Evolutionary conservation across 2,113 vertebrate species (phyloP), one percentile per base, ranked within the genome.

Genomic region (Scomber colias): DNA sequence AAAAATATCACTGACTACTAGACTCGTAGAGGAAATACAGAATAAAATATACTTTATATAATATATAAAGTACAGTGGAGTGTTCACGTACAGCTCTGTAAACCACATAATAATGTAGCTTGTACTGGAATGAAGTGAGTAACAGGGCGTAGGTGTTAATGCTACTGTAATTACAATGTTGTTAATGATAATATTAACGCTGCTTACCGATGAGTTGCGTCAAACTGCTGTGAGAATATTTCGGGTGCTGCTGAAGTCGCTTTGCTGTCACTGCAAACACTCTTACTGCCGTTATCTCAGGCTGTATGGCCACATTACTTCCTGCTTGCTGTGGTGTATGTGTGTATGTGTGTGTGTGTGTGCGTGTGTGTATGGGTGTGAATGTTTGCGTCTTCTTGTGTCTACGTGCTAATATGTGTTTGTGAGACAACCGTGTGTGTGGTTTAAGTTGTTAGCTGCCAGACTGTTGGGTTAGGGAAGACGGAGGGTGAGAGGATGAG

Each of bases 241-340:
- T 60, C 0, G 35, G 13, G 5, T 48, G 46, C 77, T 71, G 75
- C 70, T 83, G 1, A 72, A 71, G 69, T 86, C 55, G 3, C 48
- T 79, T 57, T 74, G 55, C 61, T 87, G 81, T 83, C 70, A 81
- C 72, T 86, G 71, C 54, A 82, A 81, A 92, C 76, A 56, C 80
- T 72, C 31, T 17, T 12, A 61, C 67, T 68, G 69, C 57, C 1
- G 21, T 79, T 92, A 90, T 92, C 87, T 71, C 24, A 2, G 50
- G 17, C 30, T 40, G 65, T 45, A 64, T 40, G 71, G 84, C 81
- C 84, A 91, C 88, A 91, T 89, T 84, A 90, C 83, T 93, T 94
- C 93, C 92, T 90, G 74, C 66, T 82, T 72, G 62, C 45, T 57
- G 60, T 35, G 50, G 16, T 69, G 75, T 60, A 54, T 57, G 59